phyloP scores from a whole-genome alignment of 2,113 vertebrate genomes.

The Xenopus borealis region DNA sequence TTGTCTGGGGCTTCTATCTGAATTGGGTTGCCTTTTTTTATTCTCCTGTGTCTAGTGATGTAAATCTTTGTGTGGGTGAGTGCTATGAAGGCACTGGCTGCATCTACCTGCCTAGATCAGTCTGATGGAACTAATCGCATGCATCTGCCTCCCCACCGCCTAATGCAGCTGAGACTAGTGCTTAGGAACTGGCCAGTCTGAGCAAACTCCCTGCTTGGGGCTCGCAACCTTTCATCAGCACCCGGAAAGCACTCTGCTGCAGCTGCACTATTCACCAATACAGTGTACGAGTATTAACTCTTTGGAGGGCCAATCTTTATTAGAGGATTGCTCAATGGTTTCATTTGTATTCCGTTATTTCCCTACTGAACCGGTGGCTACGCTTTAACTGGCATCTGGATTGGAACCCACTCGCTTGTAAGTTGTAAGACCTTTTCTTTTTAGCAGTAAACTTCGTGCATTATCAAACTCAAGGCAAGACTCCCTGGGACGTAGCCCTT shows the following conservation, averaged over 20 bases:
- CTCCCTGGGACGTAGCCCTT: background rate
- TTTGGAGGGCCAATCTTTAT: too few relatives aligned
- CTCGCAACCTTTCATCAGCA: conserved; percentile 44
- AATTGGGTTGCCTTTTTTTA: background rate
- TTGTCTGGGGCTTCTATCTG: conserved; percentile 53
- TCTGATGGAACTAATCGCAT: conserved; percentile 67
- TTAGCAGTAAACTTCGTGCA: background rate
- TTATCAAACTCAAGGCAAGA: background rate
- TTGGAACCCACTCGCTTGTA: conserved; percentile 46
- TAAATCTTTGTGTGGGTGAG: conserved; percentile 34
- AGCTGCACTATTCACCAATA: conserved; percentile 58
- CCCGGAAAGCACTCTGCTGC: conserved; percentile 53
- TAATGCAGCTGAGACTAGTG: conserved; percentile 72
- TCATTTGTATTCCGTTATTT: conserved; percentile 25
- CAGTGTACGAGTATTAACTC: conserved; percentile 62
- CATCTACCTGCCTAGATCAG: conserved; percentile 68
- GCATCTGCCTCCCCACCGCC: conserved; percentile 61
- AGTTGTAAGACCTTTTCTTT: conserved; percentile 12
- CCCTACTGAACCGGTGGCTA: conserved; percentile 52
- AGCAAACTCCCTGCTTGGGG: conserved; percentile 45
- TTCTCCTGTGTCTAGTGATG: background rate
- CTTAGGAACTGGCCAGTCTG: conserved; percentile 56
- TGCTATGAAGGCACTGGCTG: conserved; percentile 61
- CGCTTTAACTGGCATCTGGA: conserved; percentile 48
- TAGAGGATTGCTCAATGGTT: conserved; percentile 4